Percentiles rank a stretch among this genome's conserved stretches.
These are phyloP conservation scores for Idaea biselata DNA, from an alignment of 2,888 invertebrate species.

Conservation along the genomic window DNA sequence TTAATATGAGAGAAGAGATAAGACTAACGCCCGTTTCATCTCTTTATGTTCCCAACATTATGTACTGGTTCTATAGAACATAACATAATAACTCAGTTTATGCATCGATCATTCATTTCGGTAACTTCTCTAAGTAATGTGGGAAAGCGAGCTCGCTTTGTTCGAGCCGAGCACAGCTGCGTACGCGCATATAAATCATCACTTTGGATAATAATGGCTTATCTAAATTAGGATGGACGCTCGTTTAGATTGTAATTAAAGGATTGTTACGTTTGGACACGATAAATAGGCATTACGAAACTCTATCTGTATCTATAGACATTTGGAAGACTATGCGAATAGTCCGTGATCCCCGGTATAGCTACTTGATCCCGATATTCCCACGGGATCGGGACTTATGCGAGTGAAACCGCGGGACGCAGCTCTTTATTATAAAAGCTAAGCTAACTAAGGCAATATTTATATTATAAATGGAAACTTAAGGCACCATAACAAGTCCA, in stretches of 20 bases:
- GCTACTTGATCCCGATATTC: too few species aligned
- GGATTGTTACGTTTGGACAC: constrained; percentile 23
- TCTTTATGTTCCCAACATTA: not conserved
- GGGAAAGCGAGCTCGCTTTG: constrained; percentile 58
- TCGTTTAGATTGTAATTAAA: constrained; percentile 48
- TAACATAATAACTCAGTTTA: constrained; percentile 40
- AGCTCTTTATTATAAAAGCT: too few species aligned
- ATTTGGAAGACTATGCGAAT: too few species aligned
- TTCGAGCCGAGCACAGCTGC: constrained; percentile 52
- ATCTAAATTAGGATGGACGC: constrained; percentile 56
- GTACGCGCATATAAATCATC: constrained; percentile 65
- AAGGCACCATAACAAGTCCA: not conserved
- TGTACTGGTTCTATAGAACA: constrained; percentile 22
- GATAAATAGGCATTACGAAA: not conserved
- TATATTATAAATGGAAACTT: not conserved
- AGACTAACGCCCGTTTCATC: constrained; percentile 4
- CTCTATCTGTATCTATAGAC: not conserved
- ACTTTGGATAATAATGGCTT: constrained; percentile 48
- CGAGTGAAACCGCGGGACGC: too few species aligned
- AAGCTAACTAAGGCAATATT: too few species aligned
- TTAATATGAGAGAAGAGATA: constrained; percentile 10
- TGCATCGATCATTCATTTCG: constrained; percentile 62
- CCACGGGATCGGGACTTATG: too few species aligned
- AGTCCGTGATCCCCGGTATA: too few species aligned
- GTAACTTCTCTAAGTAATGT: constrained; percentile 69